A percentile compares a stretch with the other conserved stretches of the same genome.
phyloP scores from a whole-genome alignment of 1,140 invertebrate genomes.

The Drosophila kohkoa region DNA sequence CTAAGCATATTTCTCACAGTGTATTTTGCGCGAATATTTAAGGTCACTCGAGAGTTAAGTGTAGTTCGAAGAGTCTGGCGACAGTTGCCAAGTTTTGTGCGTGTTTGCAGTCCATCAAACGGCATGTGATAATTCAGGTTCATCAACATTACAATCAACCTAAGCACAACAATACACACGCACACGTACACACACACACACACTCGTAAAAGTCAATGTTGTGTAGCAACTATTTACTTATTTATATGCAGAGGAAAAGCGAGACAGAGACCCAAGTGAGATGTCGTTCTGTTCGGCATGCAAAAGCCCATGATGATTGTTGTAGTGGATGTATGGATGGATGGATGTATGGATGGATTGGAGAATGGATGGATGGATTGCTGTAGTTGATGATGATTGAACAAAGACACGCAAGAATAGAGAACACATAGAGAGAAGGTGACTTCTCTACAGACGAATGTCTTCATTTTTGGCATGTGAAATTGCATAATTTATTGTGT shows the following conservation, averaged over 20 bases:
- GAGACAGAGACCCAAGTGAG: conserved; percentile 30
- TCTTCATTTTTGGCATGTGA: conserved; percentile 75
- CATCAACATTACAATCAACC: conserved; percentile 80
- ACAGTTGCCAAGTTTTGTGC: conserved; percentile 55
- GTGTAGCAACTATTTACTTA: conserved; percentile 74
- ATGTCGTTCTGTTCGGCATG: conserved; percentile 58
- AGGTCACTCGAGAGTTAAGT: not conserved
- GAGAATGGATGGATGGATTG: conserved; percentile 35
- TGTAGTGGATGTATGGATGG: conserved; percentile 5
- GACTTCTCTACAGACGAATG: conserved; percentile 4
- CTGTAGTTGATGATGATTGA: conserved; percentile 74
- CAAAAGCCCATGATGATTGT: conserved; percentile 64
- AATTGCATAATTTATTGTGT: conserved; percentile 83
- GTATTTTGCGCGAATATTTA: conserved; percentile 14
- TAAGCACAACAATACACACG: conserved; percentile 40
- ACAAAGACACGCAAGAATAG: conserved; percentile 73
- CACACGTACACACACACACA: conserved; percentile 25
- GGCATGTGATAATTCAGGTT: conserved; percentile 81
- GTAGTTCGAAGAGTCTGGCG: conserved; percentile 1
- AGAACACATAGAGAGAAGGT: conserved; percentile 22
- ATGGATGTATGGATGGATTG: not conserved
- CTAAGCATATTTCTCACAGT: not conserved
- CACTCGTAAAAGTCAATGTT: conserved; percentile 72
- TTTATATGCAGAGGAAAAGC: conserved; percentile 56
- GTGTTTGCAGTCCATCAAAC: conserved; percentile 79